Evolutionary conservation across 2,797 vertebrate species (phyloP).

Genomic region (Steatocranus sp.): DNA sequence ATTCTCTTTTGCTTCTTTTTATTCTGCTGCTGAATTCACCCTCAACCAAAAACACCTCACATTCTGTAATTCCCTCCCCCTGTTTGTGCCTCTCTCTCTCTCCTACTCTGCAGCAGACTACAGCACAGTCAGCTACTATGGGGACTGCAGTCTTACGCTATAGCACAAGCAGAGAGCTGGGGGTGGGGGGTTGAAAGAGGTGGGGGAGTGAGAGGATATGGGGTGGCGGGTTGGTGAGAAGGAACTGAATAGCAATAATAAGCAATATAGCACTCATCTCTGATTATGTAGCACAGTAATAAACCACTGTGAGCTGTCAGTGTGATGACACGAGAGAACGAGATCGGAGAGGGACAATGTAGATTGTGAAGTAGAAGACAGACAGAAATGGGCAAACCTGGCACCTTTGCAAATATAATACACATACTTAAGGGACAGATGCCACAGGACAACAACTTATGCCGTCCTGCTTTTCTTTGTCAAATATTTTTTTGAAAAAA

Average conservation of each 20-base stretch:
- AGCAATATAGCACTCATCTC: conserved; percentile 58
- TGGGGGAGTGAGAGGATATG: neutral
- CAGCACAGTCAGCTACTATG: conserved; percentile 75
- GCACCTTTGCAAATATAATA: neutral
- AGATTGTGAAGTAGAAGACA: neutral
- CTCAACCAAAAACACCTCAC: conserved; percentile 21
- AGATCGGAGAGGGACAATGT: neutral
- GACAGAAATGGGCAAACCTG: neutral
- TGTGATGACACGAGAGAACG: neutral
- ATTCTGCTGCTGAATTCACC: conserved; percentile 3
- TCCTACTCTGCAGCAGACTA: conserved; percentile 67
- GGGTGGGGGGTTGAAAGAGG: neutral
- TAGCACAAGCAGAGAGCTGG: conserved; percentile 66
- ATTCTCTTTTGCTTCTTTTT: neutral
- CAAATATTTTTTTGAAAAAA: neutral
- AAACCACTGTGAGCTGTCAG: conserved; percentile 38
- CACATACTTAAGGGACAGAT: neutral
- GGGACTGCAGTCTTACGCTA: conserved; percentile 79
- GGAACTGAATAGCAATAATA: conserved; percentile 58
- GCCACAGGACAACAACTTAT: neutral
- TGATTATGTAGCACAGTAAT: conserved; percentile 42
- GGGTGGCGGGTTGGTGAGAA: neutral
- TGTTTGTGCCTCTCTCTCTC: conserved; percentile 16
- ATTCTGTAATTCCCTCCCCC: neutral
- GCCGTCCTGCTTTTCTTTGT: neutral